Conservation (phyloP, 2,113 vertebrate genomes). For the Scytalopus superciliaris region DNA sequence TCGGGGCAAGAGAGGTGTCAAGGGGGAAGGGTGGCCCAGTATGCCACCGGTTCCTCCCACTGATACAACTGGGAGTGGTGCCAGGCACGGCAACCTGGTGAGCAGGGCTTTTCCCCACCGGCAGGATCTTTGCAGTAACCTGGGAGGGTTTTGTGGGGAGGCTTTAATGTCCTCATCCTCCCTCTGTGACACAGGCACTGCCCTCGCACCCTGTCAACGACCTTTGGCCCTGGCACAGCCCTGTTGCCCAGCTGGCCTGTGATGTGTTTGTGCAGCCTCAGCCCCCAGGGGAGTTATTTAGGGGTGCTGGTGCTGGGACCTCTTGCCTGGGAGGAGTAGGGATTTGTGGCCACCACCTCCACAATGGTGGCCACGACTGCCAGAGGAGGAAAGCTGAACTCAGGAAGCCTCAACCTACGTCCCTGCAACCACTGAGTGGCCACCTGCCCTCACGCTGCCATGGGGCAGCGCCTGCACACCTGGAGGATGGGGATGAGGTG, state of each 20-base stretch:
- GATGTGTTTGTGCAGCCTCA: neutral
- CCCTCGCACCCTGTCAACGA: neutral
- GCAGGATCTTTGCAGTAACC: neutral
- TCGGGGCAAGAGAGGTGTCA: neutral
- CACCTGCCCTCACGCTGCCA: rapidly evolving
- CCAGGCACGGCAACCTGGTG: neutral
- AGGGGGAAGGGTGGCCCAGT: neutral
- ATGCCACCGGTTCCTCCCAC: neutral
- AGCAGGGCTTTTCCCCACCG: rapidly evolving
- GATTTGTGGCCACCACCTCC: neutral
- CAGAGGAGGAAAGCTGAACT: neutral
- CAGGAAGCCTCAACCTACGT: rapidly evolving
- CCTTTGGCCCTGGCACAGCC: neutral
- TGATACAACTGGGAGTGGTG: rapidly evolving
- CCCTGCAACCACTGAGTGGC: neutral
- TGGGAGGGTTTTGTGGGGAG: neutral
- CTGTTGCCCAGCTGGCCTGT: neutral
- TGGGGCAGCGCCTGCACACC: neutral
- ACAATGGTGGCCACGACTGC: neutral
- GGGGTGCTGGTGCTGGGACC: neutral
- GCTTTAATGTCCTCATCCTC: neutral
- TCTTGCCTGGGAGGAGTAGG: neutral
- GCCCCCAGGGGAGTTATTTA: neutral
- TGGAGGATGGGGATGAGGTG: neutral
- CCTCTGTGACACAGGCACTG: rapidly evolving